A percentile compares a stretch with the other conserved stretches of the same genome.
These are phyloP conservation scores for Gambusia holbrooki DNA, from an alignment of 2,113 vertebrate genomes.

Conservation along the genomic window DNA sequence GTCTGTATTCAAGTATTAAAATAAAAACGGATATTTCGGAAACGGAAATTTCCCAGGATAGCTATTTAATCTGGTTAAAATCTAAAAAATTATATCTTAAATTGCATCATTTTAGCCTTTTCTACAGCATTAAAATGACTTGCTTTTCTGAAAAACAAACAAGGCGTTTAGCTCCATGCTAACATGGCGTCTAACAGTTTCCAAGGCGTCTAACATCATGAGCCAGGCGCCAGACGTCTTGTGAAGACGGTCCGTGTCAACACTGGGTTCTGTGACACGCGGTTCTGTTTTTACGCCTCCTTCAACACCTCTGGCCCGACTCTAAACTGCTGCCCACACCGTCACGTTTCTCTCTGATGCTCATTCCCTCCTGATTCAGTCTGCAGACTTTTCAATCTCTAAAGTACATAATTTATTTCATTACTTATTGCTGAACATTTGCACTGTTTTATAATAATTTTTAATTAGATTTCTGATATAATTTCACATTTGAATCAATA, in stretches of 20 bases:
- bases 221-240: conserved; percentile 33
- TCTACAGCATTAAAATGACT: neutral
- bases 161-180: neutral
- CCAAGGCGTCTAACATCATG: conserved; percentile 27
- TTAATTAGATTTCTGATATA: too few species aligned
- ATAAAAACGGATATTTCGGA: too few species aligned
- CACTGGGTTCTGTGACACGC: conserved; percentile 12
- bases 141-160: neutral
- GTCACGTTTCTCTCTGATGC: too few species aligned
- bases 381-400: too few species aligned
- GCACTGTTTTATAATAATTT: too few species aligned
- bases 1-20: too few species aligned
- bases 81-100: neutral
- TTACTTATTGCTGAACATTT: neutral
- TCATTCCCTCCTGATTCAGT: neutral
- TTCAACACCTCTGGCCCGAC: neutral
- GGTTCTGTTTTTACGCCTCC: conserved; percentile 3
- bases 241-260: conserved; percentile 19
- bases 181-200: conserved; percentile 30
- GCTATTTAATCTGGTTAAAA: neutral
- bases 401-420: neutral
- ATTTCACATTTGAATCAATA: too few species aligned
- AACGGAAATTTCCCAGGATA: too few species aligned
- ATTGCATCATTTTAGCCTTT: neutral
- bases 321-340: neutral